These are phyloP conservation scores for Drosophila acutilabella DNA, from an alignment of 2,888 invertebrate genomes.

Conservation along the genomic window DNA sequence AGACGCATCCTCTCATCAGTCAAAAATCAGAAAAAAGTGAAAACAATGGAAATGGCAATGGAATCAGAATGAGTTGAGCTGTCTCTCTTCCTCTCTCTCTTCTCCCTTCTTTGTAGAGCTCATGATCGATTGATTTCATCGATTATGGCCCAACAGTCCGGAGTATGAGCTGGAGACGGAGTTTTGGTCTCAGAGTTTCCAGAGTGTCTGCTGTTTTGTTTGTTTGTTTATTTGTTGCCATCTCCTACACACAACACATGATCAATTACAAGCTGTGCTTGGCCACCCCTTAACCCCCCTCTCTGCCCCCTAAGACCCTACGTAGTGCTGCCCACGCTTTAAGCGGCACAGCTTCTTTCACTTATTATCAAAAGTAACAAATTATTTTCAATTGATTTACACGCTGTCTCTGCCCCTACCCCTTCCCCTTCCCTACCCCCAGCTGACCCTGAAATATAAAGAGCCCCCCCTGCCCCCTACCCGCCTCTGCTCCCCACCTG, in stretches of 20 bases:
- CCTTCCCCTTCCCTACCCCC: constrained; percentile 37
- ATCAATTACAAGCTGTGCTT: constrained; percentile 72
- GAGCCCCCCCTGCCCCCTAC: background rate
- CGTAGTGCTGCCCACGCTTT: constrained; percentile 37
- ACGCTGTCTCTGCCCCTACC: constrained; percentile 69
- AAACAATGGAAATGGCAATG: constrained; percentile 60
- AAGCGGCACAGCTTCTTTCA: constrained; percentile 75
- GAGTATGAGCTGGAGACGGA: constrained; percentile 1
- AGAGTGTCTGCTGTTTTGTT: constrained; percentile 42
- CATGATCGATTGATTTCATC: constrained; percentile 84
- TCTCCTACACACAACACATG: constrained; percentile 68
- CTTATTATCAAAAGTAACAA: constrained; percentile 83
- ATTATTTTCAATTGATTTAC: constrained; percentile 84
- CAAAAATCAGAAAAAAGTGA: constrained; percentile 65
- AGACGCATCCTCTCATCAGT: constrained; percentile 64
- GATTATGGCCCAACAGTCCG: constrained; percentile 81
- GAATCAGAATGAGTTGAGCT: constrained; percentile 4
- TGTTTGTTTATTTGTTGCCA: constrained; percentile 70
- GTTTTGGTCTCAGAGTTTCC: constrained; percentile 24
- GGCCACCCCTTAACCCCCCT: background rate
- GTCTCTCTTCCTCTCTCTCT: background rate
- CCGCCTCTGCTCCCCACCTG: constrained; percentile 1
- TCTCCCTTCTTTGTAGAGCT: constrained; percentile 4
- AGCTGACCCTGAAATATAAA: constrained; percentile 60
- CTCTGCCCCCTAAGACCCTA: background rate